Evolutionary conservation across 2,888 invertebrate species (phyloP).

Genomic region (Pterostichus niger): DNA sequence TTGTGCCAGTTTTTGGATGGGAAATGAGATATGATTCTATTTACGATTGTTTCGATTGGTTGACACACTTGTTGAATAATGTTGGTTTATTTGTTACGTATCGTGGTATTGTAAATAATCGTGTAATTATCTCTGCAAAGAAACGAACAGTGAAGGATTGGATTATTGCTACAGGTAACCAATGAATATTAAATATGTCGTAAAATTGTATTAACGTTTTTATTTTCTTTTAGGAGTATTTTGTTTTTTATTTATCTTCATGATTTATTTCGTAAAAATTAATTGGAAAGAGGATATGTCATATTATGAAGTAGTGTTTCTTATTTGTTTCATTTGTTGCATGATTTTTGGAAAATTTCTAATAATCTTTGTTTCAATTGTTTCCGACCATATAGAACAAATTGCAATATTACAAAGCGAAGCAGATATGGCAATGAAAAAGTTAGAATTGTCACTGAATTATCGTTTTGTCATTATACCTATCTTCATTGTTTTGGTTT

Average conservation of each 20-base stretch:
- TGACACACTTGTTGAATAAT: neutral
- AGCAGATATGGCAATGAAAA: neutral
- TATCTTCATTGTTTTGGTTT: neutral
- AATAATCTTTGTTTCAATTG: neutral
- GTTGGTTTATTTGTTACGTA: neutral
- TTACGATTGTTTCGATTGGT: constrained; percentile 16
- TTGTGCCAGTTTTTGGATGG: constrained; percentile 3
- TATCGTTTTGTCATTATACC: neutral
- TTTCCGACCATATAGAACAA: neutral
- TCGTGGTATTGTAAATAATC: neutral
- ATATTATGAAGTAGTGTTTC: too few species aligned
- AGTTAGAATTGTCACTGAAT: neutral
- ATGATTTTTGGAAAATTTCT: neutral
- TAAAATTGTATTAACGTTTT: too few species aligned
- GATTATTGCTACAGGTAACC: neutral
- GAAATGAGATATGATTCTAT: constrained; percentile 34
- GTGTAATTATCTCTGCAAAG: neutral
- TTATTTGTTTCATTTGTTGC: neutral
- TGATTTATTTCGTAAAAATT: too few species aligned
- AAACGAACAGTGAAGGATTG: constrained; percentile 8
- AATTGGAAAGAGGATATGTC: too few species aligned
- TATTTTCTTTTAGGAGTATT: too few species aligned
- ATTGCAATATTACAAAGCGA: neutral
- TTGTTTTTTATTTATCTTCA: too few species aligned
- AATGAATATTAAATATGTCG: too few species aligned